Percentiles rank a stretch among this genome's conserved stretches.
phyloP scores from a whole-genome alignment of 2,797 vertebrate species.

The Sebastes trivittatus region DNA sequence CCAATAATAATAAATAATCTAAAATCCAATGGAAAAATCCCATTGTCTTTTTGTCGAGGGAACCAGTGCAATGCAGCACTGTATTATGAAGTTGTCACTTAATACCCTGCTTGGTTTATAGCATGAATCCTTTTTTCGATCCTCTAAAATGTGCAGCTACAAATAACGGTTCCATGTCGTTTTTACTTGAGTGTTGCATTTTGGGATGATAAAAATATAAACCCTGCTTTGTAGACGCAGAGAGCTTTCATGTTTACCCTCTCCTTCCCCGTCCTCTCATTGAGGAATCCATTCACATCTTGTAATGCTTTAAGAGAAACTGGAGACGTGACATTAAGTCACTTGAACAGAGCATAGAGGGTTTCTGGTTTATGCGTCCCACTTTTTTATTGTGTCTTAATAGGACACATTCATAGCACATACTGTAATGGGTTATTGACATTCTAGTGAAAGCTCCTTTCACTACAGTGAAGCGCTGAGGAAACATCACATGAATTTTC shows the following conservation, averaged over 20 bases:
- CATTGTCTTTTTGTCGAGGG: neutral
- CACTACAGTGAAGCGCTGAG: constrained; percentile 15
- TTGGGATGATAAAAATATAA: neutral
- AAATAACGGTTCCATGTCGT: neutral
- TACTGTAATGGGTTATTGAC: constrained; percentile 50
- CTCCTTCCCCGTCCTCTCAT: constrained; percentile 16
- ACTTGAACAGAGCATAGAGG: constrained; percentile 4
- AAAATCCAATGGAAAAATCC: neutral
- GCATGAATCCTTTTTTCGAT: neutral
- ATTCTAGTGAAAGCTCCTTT: constrained; percentile 33
- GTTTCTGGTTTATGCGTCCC: constrained; percentile 43
- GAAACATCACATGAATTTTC: constrained; percentile 41
- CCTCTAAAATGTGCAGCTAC: neutral
- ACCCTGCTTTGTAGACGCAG: neutral
- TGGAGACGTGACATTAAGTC: constrained; percentile 36
- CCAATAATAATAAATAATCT: neutral
- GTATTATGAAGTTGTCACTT: neutral
- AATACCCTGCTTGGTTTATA: neutral
- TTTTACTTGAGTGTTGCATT: neutral
- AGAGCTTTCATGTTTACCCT: constrained; percentile 21
- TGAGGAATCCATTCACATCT: constrained; percentile 25
- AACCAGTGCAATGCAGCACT: neutral
- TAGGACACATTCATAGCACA: constrained; percentile 51
- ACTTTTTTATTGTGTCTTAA: constrained; percentile 55
- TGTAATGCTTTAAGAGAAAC: constrained; percentile 41